A percentile compares a stretch with the other conserved stretches of the same genome.
Conservation (phyloP, 2,113 vertebrate species). For the Chloroceryle aenea region DNA sequence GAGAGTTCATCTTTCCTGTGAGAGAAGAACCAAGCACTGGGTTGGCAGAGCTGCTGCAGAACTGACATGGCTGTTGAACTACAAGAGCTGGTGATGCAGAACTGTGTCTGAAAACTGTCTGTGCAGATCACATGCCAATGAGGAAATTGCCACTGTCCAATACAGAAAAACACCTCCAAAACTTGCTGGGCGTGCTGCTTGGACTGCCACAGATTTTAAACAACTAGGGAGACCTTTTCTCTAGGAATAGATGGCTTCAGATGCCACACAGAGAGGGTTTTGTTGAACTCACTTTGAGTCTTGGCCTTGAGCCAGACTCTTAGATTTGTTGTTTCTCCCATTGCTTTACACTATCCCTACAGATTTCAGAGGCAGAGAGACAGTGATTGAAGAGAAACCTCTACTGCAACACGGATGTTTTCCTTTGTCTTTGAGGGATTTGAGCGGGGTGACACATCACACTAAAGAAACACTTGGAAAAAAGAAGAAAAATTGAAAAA, state of each 20-base stretch:
- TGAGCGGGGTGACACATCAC: not conserved
- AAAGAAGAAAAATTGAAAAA: not conserved
- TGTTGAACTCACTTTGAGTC: not conserved
- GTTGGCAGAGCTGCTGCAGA: not conserved
- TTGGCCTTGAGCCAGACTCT: not conserved
- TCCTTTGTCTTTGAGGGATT: slow-evolving; percentile 2
- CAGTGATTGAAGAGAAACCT: slow-evolving; percentile 10
- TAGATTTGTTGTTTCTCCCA: not conserved
- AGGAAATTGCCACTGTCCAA: not conserved
- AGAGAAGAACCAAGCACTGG: not conserved
- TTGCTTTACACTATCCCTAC: not conserved
- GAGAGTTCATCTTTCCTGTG: not conserved
- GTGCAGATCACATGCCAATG: not conserved
- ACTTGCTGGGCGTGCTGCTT: not conserved
- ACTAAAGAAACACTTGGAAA: not conserved
- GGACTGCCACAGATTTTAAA: not conserved
- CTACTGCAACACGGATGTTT: not conserved
- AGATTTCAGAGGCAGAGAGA: slow-evolving; percentile 12
- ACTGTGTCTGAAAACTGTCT: not conserved
- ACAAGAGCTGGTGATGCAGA: not conserved
- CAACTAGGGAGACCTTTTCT: not conserved
- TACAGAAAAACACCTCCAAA: not conserved
- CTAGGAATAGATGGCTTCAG: not conserved
- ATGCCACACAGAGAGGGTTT: not conserved
- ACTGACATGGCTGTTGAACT: not conserved